Evolutionary conservation across 2,888 invertebrate species (phyloP), one percentile per base, ranked within the genome.

Genomic region (Polydrusus cervinus): DNA sequence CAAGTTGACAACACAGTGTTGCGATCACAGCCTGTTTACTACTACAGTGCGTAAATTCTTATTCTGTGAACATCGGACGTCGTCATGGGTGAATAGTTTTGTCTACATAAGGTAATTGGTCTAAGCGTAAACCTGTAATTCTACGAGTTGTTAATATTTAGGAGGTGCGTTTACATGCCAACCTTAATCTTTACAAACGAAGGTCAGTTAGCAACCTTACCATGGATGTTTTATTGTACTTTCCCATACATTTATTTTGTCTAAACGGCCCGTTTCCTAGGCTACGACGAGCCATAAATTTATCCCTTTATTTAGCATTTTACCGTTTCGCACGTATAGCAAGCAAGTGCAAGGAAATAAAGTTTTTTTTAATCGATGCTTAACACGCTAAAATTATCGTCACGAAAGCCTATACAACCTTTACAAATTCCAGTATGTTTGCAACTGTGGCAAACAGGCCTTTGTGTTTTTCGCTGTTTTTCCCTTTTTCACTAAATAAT

Each of bases 351-450:
- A 74, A 71, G 74, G 76, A 67, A 77, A 74, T 74, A 77, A 61
- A n/a, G n/a, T n/a, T 67, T 70, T 65, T 76, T 77, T 66, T 74
- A 77, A 77, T 77, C 77, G 74, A 74, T 77, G 77, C 55, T 49
- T 51, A 74, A 74, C 77, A 77, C 70, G 74, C 77, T 74, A 74
- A 76, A 77, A 57, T 70, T 74, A 71, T 62, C 61, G 68, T 61
- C 77, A 77, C 77, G 77, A 68, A 77, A 71, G 43, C 47, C 71
- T 18, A 51, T 14, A 43, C 47, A 60, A 68, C 68, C 65, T 68
- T 74, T 68, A 68, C 45, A 53, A 61, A 45, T 62, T 71, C 53
- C 67, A 71, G 67, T 75, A 16, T 66, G 51, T 67, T 53, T 47
- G 6, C 53, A 25, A 67, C 57, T 71, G 67, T 71, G 64, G 65